These are phyloP conservation scores for Microtus montanus DNA, from an alignment of 2,113 vertebrate species.

Conservation along the genomic window DNA sequence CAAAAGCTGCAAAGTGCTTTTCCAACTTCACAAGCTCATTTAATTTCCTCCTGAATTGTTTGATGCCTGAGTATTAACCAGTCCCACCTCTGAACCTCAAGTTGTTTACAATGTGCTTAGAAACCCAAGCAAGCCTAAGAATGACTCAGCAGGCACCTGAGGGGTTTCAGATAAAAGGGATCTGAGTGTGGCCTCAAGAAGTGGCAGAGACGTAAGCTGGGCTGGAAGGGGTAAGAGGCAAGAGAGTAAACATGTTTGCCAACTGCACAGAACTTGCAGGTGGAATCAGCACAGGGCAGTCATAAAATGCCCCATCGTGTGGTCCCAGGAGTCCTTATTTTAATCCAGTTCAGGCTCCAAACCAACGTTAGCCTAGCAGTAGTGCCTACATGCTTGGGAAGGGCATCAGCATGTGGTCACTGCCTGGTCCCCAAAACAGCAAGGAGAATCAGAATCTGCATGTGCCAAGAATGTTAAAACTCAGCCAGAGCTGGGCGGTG, in stretches of 20 bases:
- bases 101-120: not conserved
- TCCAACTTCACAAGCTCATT: not conserved
- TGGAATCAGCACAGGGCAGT: too few relatives aligned
- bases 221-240: not conserved
- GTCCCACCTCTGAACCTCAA: not conserved
- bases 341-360: not conserved
- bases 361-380: not conserved
- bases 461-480: accelerated
- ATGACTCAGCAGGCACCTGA: not conserved
- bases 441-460: not conserved
- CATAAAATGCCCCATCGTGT: not conserved
- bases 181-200: not conserved
- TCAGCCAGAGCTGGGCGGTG: too few relatives aligned
- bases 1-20: not conserved
- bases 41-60: not conserved
- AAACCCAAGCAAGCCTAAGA: not conserved
- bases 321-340: not conserved
- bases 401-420: not conserved
- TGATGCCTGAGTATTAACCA: too few relatives aligned
- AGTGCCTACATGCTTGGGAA: not conserved
- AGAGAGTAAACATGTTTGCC: not conserved
- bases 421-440: not conserved
- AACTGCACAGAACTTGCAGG: not conserved
- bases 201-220: not conserved
- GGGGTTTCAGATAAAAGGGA: not conserved